Evolutionary conservation across 2,888 invertebrate species (phyloP).

Genomic region (Diloba caeruleocephala): DNA sequence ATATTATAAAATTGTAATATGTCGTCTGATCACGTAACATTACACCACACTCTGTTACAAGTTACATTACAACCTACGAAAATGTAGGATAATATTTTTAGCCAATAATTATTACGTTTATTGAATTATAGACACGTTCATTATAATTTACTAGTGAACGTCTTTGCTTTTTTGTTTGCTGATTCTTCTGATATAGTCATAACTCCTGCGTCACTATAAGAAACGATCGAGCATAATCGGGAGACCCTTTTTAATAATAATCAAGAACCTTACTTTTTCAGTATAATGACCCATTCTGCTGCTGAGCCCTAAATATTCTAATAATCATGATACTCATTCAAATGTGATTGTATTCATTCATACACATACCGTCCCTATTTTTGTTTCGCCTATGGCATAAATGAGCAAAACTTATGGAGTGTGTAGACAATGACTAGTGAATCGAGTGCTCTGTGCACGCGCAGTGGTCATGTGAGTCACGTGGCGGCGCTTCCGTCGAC

Average conservation of each 20-base stretch:
- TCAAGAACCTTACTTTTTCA: conserved; percentile 19
- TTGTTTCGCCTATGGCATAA: conserved; percentile 54
- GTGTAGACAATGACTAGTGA: conserved; percentile 76
- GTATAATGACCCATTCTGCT: conserved; percentile 32
- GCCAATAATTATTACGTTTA: too few species aligned
- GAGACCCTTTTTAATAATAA: neutral
- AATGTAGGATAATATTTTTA: too few species aligned
- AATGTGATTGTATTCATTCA: conserved; percentile 44
- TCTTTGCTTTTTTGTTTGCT: too few species aligned
- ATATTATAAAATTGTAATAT: too few species aligned
- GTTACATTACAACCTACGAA: too few species aligned
- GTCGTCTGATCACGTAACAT: too few species aligned
- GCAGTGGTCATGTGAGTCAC: conserved; percentile 74
- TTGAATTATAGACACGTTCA: too few species aligned
- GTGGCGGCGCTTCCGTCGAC: conserved; percentile 72
- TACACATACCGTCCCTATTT: conserved; percentile 43
- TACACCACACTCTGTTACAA: too few species aligned
- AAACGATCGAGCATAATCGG: neutral
- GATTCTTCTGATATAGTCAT: too few species aligned
- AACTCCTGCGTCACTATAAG: too few species aligned
- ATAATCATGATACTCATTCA: conserved; percentile 26
- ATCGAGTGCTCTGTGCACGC: conserved; percentile 59
- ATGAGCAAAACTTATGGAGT: conserved; percentile 68
- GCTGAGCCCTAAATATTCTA: conserved; percentile 10
- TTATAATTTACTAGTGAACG: too few species aligned